A percentile compares a stretch with the other conserved stretches of the same genome.
These are phyloP conservation scores for Mnemiopsis leidyi DNA, from an alignment of 37 sponge, comb jelly and placozoan species.

Conservation along the genomic window DNA sequence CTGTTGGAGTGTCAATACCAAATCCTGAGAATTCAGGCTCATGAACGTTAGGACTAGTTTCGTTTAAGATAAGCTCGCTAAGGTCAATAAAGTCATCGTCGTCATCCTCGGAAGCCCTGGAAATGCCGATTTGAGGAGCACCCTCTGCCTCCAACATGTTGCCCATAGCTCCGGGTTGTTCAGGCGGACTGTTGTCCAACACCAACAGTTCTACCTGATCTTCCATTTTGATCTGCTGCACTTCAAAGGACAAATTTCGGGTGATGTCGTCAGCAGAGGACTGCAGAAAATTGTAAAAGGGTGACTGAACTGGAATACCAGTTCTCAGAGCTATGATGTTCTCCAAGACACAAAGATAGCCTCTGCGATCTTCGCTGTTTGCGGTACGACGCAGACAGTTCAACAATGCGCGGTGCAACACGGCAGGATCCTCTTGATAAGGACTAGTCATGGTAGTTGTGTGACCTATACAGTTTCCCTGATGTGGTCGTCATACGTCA, in stretches of 20 bases:
- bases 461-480: too few species aligned
- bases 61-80: neutral
- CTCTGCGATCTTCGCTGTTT: neutral
- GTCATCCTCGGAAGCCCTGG: neutral
- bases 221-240: slow-evolving; percentile 15
- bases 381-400: neutral
- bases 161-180: neutral
- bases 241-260: neutral
- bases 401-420: neutral
- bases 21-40: neutral
- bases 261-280: neutral
- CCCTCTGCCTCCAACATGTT: neutral
- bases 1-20: neutral
- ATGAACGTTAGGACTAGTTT: neutral
- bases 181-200: neutral
- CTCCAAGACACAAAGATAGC: neutral
- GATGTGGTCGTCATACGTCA: too few species aligned
- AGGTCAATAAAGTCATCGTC: neutral
- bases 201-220: neutral
- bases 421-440: neutral
- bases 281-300: neutral
- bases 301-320: neutral
- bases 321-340: neutral
- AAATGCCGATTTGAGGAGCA: neutral
- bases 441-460: neutral